These are phyloP conservation scores for Eumerus sabulonum DNA, from an alignment of 2,888 invertebrate genomes.

Conservation along the genomic window DNA sequence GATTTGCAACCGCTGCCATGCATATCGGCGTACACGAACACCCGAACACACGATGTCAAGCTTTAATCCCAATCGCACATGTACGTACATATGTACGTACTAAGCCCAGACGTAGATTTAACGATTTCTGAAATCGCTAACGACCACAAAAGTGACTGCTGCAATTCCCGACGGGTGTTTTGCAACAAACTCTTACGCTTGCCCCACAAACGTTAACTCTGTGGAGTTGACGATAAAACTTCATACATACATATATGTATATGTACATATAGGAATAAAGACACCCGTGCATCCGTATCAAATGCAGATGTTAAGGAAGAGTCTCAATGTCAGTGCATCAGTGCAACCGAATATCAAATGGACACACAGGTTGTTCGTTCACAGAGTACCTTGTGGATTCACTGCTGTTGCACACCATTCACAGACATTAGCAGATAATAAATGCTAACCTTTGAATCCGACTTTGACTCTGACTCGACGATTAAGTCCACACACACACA, in stretches of 20 bases:
- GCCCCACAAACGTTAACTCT: constrained; percentile 26
- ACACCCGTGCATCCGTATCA: constrained; percentile 2
- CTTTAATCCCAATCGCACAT: constrained; percentile 45
- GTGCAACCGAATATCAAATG: constrained; percentile 52
- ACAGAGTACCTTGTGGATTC: constrained; percentile 11
- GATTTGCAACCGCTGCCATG: constrained; percentile 46
- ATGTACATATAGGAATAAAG: constrained; percentile 22
- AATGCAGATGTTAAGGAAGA: constrained; percentile 55
- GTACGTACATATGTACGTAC: constrained; percentile 6
- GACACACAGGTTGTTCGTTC: constrained; percentile 45
- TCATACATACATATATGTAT: background rate
- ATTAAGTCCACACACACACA: constrained; percentile 5
- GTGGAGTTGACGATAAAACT: constrained; percentile 5
- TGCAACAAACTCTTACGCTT: constrained; percentile 36
- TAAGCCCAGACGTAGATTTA: constrained; percentile 43
- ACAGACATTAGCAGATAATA: constrained; percentile 55
- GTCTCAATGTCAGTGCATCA: constrained; percentile 54
- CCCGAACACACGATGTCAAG: constrained; percentile 1
- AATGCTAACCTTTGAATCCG: constrained; percentile 53
- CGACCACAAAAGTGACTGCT: constrained; percentile 54
- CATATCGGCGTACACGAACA: constrained; percentile 2
- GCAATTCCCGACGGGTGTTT: constrained; percentile 56
- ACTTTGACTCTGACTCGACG: constrained; percentile 14
- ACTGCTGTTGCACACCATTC: background rate
- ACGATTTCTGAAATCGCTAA: constrained; percentile 56